Evolutionary conservation across 37 sponge, comb jelly and placozoan species (phyloP), one percentile per base, ranked within the genome.

Genomic region (Haliclona indistincta): DNA sequence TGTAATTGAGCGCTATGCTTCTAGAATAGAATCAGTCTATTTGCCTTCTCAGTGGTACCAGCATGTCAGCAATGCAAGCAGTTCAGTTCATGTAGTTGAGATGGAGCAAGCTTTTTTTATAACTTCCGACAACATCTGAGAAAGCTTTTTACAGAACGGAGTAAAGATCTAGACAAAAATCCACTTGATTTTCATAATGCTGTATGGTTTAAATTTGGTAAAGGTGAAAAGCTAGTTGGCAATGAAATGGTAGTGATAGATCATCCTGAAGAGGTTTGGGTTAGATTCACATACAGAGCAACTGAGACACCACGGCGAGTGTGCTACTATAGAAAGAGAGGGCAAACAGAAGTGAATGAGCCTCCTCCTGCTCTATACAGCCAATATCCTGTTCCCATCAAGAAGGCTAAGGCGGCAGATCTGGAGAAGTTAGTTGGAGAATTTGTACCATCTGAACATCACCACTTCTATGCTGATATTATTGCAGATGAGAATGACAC

Each of bases 1-100:
- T 41, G 47, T 74, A 3, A 82, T 82, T 37, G 70, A 82, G 40
- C 38, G 45, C 3, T 54, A 54, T 66, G 45, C 42, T 34, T 17
- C 43, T 20, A 55, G 36, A 35, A 64, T 82, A 26, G 83, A 82
- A 3, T 54, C 51, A 54, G 75, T 82, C 3, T 82, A 82, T 55
- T 74, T 60, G 29, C 83, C 83, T 19, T 37, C 73, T 8, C 39
- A 82, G 38, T 82, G 83, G 83, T 74, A 67, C 56, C 5, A 67
- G 34, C 75, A 67, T 82, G 83, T 82, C n/a, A 2, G 63, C 17
- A 25, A 81, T 54, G 47, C 74, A 47, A 30, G 38, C 25, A 22
- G 26, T 6, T 54, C 4, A 26, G 43, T 77, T 37, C 34, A 68
- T n/a, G 79, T 78, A 8, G 36, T 67, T 55, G 78, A 78, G 45